Conservation (phyloP, 2,888 invertebrate species). For the Willowsia nigromaculata region DNA sequence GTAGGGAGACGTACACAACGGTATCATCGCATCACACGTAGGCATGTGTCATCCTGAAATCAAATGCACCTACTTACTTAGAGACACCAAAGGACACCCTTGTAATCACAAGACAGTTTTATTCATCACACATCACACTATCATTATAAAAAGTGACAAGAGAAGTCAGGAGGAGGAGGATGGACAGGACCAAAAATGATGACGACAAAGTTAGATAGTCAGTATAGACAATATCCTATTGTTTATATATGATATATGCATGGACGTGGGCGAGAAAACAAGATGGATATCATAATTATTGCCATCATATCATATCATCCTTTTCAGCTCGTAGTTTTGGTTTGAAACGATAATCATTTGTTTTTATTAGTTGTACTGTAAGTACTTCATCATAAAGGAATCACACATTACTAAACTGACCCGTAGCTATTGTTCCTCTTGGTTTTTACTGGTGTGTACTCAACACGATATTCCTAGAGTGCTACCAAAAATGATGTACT, state of each 20-base stretch:
- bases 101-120: neutral
- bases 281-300: constrained; percentile 41
- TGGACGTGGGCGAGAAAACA: constrained; percentile 2
- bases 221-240: neutral
- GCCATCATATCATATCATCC: neutral
- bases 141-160: neutral
- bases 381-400: neutral
- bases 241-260: no score
- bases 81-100: neutral
- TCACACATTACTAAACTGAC: neutral
- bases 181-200: neutral
- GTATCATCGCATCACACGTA: no score
- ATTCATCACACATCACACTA: neutral
- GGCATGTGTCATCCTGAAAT: neutral
- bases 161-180: neutral
- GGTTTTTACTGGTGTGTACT: no score
- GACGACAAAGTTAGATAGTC: neutral
- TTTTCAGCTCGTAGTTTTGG: neutral
- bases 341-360: constrained; percentile 38
- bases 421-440: no score
- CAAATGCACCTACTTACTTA: neutral
- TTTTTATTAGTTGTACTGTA: neutral
- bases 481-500: neutral
- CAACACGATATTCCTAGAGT: neutral
- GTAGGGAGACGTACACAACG: neutral